Base-by-base conservation (phyloP, 2,888 invertebrate genomes). In the Helobdella robusta region DNA sequence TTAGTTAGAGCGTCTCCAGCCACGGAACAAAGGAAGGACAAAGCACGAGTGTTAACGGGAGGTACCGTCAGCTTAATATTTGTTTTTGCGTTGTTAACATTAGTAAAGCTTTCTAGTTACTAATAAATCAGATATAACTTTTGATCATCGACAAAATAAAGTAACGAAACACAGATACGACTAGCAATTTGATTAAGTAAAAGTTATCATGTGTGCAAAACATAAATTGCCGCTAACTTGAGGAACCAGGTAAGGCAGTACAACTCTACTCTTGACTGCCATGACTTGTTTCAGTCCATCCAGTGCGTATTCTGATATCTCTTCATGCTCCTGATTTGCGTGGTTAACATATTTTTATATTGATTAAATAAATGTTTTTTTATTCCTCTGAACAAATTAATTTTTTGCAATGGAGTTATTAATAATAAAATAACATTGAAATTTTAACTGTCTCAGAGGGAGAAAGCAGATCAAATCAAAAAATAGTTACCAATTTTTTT, bases 221-320 rank as follows among this genome's bases (percentile, higher is more conserved):
- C 44, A 40, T 40, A 40, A 15, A 40, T 40, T 2, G 34, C 8
- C 23, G 67, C 68, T 67, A 67, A 81, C 79, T 74, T 81, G 81
- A 2, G 97, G 97, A 68, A 99, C 88, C 68, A 98, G 84, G 81
- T 94, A 95, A 0, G 97, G 97, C 72, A 98, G 82, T 65, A 97
- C 94, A 0, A 92, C 93, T 72, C 90, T 85, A 0, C 93, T 91
- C 82, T 95, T 97, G 66, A 95, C 89, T 18, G 90, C 87, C 91
- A 98, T 93, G 48, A 98, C 90, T 84, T 95, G 94, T 67, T 91
- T 86, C 72, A 98, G 83, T 25, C 97, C 98, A 78, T 98, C 97
- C 70, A 98, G 83, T 11, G 94, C 89, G 76, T 88, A 88, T 76
- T 94, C 94, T 0, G 90, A 90, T 62, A 86, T 81, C 28, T 84